Percentiles rank a stretch among this genome's conserved stretches.
Evolutionary conservation across 2,888 invertebrate species (phyloP).

Genomic region (Thyatira batis): DNA sequence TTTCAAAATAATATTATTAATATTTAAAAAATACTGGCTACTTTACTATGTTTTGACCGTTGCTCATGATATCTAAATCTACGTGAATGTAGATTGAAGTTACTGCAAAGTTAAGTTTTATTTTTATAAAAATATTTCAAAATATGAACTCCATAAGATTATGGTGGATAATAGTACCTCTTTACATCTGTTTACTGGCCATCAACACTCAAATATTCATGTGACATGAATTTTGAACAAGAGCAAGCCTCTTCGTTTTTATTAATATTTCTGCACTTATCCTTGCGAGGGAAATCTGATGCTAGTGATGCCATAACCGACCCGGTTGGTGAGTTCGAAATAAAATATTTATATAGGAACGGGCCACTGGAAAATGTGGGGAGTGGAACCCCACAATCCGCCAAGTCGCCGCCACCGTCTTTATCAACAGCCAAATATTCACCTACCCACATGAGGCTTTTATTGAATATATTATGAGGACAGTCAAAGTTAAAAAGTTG

Average conservation of each 20-base stretch:
- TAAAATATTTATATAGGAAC: constrained; percentile 53
- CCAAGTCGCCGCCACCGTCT: constrained; percentile 11
- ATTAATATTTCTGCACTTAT: constrained; percentile 40
- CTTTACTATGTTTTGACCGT: no score
- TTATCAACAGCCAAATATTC: constrained; percentile 18
- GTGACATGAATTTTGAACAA: constrained; percentile 32
- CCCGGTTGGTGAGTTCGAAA: constrained; percentile 30
- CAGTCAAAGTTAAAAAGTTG: neutral
- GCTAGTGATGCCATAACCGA: constrained; percentile 35
- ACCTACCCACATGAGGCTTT: constrained; percentile 8
- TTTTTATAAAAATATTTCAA: no score
- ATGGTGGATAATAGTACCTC: neutral
- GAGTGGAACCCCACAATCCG: constrained; percentile 9
- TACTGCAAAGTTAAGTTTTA: no score
- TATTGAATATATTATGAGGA: constrained; percentile 24
- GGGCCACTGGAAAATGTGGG: constrained; percentile 1
- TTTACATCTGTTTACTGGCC: neutral
- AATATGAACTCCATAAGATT: neutral
- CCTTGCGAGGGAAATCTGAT: constrained; percentile 39
- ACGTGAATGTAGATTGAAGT: no score
- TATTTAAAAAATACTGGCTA: no score
- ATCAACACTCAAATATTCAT: constrained; percentile 23
- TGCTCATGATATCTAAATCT: no score
- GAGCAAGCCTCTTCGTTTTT: constrained; percentile 24
- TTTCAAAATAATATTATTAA: no score